Base-by-base conservation (phyloP, 2,888 invertebrate species). In the Nemapogon koenigi region DNA sequence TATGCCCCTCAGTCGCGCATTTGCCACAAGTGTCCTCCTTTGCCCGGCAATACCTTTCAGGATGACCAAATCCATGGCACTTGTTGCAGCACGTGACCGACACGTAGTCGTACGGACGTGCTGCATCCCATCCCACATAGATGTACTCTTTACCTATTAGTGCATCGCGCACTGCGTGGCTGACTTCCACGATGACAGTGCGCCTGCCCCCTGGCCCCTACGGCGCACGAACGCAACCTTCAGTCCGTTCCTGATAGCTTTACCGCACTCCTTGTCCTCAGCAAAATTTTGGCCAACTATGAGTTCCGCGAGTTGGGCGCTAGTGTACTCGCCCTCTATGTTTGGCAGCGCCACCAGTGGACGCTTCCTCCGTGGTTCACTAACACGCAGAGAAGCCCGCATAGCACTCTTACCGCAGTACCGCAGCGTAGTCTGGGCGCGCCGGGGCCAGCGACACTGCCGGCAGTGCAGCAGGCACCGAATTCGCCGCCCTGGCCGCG, bases 21-120 rank as follows among this genome's bases (percentile, higher is more conserved):
- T 39, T 42, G 0, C 48, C 48, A 11, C 55, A 2, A 44, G 8
- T 26, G 53, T 55, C 16, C 42, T 46, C 2, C 49, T 49, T n/a
- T n/a, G n/a, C n/a, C n/a, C n/a, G n/a, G n/a, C n/a, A n/a, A n/a
- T n/a, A n/a, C n/a, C n/a, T n/a, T 2, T 50, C 54, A 0, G 53
- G 53, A 45, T 59, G 53, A 0, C 57, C 57, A 15, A 53, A 56
- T 1, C 44, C 44, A 14, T 59, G 59, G 32, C 59, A 59, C 4
- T 45, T 51, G 0, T 3, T 27, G 38, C 53, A 53, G 42, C 51
- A 50, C 0, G 51, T 49, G 0, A 43, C 45, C 3, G 16, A 3
- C 0, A 48, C 8, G 1, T 31, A 44, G 33, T 48, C 49, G 1
- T 27, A 15, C 0, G 43, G 39, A 1, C 41, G 37, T 0, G 42